Evolutionary conservation across 2,888 invertebrate genomes (phyloP), one percentile per base, ranked within the genome.

Genomic region (Lysandra bellargus): DNA sequence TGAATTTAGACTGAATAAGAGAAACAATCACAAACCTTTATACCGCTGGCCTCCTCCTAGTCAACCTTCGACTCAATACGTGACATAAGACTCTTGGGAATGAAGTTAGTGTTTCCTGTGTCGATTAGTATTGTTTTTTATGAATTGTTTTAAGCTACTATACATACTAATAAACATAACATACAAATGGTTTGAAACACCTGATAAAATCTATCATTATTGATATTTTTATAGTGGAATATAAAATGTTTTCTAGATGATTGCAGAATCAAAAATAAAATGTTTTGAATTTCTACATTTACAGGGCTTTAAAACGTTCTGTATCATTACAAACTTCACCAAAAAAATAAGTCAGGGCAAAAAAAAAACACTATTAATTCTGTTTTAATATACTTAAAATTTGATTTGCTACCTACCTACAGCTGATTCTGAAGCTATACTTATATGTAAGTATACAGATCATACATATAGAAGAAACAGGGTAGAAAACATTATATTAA

Each of bases 21-120:
- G 6, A 23, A 61, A 61, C 61, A 61, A 4, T 7, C 5, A 5
- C 7, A 23, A 61, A 61, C 7, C 23, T 61, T 61, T 61, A 23
- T 23, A 61, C 61, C 14, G 1, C 4, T 23, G 2, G 75, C 75
- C 80, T 81, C 80, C 74, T 80, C 81, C 82, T 83, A 83, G 83
- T 83, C 33, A 33, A 57, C 76, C 76, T 76, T 75, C 57, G 76
- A 53, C 76, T 49, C 9, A 30, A 49, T 53, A 76, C 76, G 76
- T 76, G 76, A 57, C 76, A 33, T 4, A 33, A 57, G 6, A 33
- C 76, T 14, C 33, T 33, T 76, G 76, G 76, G 76, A 57, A 57
- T 57, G 14, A 69, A 69, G 33, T 17, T 69, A 69, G 30, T 69
- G 17, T 69, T 69, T 69, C 69, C 69, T 37, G 64, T 64, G 14